phyloP scores from a whole-genome alignment of 53 echinoderm and acorn worm species.

The Zoroaster sp. region DNA sequence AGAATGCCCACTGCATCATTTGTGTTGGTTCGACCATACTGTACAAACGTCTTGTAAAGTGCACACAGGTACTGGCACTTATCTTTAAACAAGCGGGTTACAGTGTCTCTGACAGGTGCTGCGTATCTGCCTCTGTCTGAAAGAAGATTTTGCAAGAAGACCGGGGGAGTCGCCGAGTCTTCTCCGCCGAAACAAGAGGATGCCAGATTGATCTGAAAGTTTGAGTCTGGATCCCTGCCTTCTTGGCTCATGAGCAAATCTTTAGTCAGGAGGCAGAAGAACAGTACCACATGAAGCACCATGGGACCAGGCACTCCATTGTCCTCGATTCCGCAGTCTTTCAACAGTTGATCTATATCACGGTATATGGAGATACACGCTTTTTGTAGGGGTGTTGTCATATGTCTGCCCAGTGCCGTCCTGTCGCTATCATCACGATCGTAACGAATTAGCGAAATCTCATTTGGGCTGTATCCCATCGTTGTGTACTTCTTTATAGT shows the following conservation, averaged over 20 bases:
- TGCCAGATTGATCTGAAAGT: conserved; percentile 2
- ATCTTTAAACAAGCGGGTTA: neutral
- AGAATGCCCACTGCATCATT: neutral
- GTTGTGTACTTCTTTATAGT: neutral
- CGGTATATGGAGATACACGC: conserved; percentile 3
- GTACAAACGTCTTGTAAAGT: conserved; percentile 1
- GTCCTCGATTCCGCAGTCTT: neutral
- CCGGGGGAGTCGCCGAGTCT: neutral
- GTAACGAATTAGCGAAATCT: conserved; percentile 11
- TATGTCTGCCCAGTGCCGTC: neutral
- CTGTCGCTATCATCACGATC: neutral
- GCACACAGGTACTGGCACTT: conserved; percentile 15
- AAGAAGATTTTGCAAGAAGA: neutral
- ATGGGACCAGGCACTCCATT: neutral
- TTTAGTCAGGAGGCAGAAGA: conserved; percentile 29
- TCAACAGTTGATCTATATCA: neutral
- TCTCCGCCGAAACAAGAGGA: neutral
- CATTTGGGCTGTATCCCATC: conserved; percentile 15
- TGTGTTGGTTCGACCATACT: neutral
- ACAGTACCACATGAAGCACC: conserved; percentile 2
- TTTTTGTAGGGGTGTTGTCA: conserved; percentile 3
- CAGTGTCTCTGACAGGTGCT: conserved; percentile 8
- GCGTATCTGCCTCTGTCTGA: conserved; percentile 8
- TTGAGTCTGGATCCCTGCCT: neutral
- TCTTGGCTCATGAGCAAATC: neutral